Evolutionary conservation across 1,140 invertebrate species (phyloP).

Genomic region (Diuraphis noxia): DNA sequence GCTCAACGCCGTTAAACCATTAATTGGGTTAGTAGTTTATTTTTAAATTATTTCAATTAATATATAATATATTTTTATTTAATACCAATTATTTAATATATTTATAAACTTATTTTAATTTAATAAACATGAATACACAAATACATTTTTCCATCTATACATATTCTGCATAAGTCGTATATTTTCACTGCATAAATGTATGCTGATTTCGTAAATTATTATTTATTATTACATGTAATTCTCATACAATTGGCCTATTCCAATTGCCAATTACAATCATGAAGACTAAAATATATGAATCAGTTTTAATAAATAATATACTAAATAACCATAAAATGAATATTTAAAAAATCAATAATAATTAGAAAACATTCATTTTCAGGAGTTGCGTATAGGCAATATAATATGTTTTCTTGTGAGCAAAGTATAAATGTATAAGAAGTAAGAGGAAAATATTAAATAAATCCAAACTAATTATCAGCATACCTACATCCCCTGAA

Average conservation of each 20-base stretch:
- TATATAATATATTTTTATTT: background rate
- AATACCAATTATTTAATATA: background rate
- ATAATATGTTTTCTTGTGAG: background rate
- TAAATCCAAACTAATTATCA: background rate
- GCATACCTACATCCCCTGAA: background rate
- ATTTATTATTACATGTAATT: background rate
- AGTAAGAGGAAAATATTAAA: no score
- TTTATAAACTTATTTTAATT: background rate
- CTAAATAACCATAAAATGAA: no score
- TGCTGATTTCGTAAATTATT: background rate
- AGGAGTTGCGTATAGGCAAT: background rate
- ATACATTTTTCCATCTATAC: background rate
- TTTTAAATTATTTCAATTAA: background rate
- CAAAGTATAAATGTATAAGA: no score
- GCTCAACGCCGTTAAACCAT: background rate
- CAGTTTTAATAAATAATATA: no score
- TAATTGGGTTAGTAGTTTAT: background rate
- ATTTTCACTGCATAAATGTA: background rate
- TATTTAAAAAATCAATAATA: background rate
- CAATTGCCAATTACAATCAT: no score
- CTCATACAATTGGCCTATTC: background rate
- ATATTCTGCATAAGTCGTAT: background rate
- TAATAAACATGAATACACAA: background rate
- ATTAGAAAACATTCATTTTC: background rate
- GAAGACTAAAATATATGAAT: no score